Evolutionary conservation across 2,113 vertebrate species (phyloP).

Genomic region (Callithrix jacchus): DNA sequence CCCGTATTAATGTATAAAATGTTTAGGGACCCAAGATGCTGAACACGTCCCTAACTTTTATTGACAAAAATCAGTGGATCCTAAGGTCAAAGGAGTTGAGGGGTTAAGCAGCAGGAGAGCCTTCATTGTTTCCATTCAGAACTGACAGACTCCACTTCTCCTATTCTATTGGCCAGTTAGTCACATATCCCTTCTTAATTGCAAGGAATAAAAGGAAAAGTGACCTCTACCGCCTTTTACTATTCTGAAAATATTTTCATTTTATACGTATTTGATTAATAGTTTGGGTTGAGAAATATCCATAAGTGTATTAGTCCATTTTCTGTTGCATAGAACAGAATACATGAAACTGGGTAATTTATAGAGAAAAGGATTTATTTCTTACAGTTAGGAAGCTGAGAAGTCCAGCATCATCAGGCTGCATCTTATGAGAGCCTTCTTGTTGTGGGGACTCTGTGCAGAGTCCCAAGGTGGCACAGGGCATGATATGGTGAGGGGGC

Average conservation of each 20-base stretch:
- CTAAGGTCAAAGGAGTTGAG: background rate
- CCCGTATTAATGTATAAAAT: background rate
- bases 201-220: conserved; percentile 16
- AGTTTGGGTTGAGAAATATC: background rate
- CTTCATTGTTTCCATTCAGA: background rate
- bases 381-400: background rate
- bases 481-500: background rate
- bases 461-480: background rate
- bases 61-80: background rate
- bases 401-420: background rate
- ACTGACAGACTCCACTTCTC: background rate
- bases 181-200: background rate
- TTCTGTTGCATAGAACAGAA: background rate
- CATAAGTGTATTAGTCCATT: background rate
- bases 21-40: background rate
- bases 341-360: background rate
- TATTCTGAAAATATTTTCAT: background rate
- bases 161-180: background rate
- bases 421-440: background rate
- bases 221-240: background rate
- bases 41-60: background rate
- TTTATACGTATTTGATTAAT: background rate
- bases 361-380: background rate
- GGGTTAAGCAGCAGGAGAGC: background rate
- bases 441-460: background rate